Evolutionary conservation across 2,113 vertebrate species (phyloP), one percentile per base, ranked within the genome.

Genomic region (Xyliphius kryptos): DNA sequence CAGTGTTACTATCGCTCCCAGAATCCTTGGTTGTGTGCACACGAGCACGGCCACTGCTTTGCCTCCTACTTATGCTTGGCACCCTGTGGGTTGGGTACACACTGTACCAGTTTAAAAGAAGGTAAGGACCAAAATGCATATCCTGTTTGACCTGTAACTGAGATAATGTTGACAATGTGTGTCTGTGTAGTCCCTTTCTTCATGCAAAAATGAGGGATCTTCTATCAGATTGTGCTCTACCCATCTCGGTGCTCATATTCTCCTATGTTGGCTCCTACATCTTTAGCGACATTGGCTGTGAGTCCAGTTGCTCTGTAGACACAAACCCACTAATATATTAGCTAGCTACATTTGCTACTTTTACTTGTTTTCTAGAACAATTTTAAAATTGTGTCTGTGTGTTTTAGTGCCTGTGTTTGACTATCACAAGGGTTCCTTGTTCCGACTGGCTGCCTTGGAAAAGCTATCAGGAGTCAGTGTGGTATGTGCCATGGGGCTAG

Each of bases 81-180:
- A 99, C 96, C 0, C 80, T 99, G 7, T 99, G 96, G 96, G 89
- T 98, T 55, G 91, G 96, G 38, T 91, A 97, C 79, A 99, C 96
- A 1, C 89, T 99, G 67, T 99, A 96, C 79, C 94, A 98, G 83
- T 96, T 98, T 81, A 97, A 92, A 74, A 87, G 94, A 77, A 97
- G 96, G 96, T 98, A 74, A 82, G 61, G 69, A 38, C n/a, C 17
- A 14, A 10, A 21, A n/a, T n/a, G n/a, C 47, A 40, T 48, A 14
- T n/a, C n/a, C n/a, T n/a, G n/a, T n/a, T n/a, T n/a, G n/a, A n/a
- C n/a, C n/a, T n/a, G n/a, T n/a, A n/a, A n/a, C n/a, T n/a, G n/a
- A n/a, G n/a, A n/a, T n/a, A n/a, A n/a, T n/a, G n/a, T n/a, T n/a
- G n/a, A n/a, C n/a, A n/a, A n/a, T n/a, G n/a, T 59, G 3, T 13